Conservation (phyloP, 2,888 invertebrate species). For the Ectemnius lituratus region DNA sequence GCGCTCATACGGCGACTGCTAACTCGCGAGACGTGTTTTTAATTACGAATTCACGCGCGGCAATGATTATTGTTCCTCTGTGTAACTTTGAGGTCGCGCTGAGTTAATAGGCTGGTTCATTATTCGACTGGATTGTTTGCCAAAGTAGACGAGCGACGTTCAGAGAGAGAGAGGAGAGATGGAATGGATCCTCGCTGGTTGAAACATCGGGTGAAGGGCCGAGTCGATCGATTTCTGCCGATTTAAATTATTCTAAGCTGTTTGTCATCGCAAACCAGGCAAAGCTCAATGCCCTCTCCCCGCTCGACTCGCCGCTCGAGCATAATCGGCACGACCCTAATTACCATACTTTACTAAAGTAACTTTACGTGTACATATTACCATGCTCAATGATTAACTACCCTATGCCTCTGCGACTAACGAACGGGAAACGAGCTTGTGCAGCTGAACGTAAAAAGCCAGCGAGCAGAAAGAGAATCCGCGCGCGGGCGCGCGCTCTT, state of each 20-base stretch:
- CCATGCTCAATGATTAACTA: constrained; percentile 39
- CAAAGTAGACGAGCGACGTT: too few species aligned
- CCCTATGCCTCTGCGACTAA: constrained; percentile 15
- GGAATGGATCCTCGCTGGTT: too few species aligned
- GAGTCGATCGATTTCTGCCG: not conserved
- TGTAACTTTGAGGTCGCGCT: not conserved
- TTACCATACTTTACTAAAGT: constrained; percentile 42
- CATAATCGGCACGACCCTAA: constrained; percentile 41
- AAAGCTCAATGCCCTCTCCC: constrained; percentile 13
- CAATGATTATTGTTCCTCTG: constrained; percentile 2
- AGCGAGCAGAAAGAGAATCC: constrained; percentile 4
- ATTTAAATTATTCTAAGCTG: constrained; percentile 46
- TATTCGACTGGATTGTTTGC: constrained; percentile 1
- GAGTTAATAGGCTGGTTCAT: constrained; percentile 5
- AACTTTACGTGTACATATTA: constrained; percentile 38
- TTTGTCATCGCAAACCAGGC: constrained; percentile 33
- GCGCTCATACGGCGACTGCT: constrained; percentile 16
- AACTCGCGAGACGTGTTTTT: constrained; percentile 12
- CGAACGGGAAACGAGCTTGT: constrained; percentile 4
- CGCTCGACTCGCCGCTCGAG: constrained; percentile 12
- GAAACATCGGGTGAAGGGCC: too few species aligned
- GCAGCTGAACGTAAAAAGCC: constrained; percentile 1
- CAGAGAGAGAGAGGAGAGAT: too few species aligned
- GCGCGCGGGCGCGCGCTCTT: too few species aligned
- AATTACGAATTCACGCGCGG: not conserved